These are phyloP conservation scores for Caenorhabditis japonica DNA, from an alignment of 2,888 invertebrate species.

Conservation along the genomic window DNA sequence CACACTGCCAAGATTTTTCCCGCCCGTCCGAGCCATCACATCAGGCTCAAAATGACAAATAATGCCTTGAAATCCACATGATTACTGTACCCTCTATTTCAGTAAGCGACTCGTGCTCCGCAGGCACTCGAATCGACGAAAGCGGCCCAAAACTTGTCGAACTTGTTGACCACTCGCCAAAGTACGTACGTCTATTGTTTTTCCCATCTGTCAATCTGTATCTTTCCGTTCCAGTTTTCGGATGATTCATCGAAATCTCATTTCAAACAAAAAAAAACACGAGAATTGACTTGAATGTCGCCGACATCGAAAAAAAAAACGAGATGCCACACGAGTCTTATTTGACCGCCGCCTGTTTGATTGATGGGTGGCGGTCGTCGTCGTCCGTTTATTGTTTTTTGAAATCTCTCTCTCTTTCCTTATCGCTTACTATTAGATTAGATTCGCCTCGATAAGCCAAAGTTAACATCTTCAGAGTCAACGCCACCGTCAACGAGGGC, in stretches of 20 bases:
- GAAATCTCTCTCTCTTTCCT: too few relatives aligned
- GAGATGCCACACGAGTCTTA: slow-evolving; percentile 39
- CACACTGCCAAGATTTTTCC: too few relatives aligned
- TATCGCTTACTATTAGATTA: too few relatives aligned
- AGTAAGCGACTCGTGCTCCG: slow-evolving; percentile 67
- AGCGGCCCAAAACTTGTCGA: slow-evolving; percentile 66
- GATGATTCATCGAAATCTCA: too few relatives aligned
- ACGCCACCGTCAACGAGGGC: slow-evolving; percentile 37
- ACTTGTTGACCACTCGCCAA: slow-evolving; percentile 45
- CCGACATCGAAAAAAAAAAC: slow-evolving; percentile 17
- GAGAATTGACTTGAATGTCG: too few relatives aligned
- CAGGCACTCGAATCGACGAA: slow-evolving; percentile 60
- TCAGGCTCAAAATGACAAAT: not conserved
- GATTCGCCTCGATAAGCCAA: slow-evolving; percentile 3
- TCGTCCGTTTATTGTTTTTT: too few relatives aligned
- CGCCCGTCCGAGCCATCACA: too few relatives aligned
- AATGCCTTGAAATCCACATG: too few relatives aligned
- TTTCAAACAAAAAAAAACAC: too few relatives aligned
- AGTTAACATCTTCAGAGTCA: slow-evolving; percentile 27
- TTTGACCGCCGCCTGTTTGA: slow-evolving; percentile 46
- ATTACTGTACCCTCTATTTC: slow-evolving; percentile 13
- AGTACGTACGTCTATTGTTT: not conserved
- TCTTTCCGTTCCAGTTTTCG: slow-evolving; percentile 5
- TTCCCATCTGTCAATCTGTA: not conserved
- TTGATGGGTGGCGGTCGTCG: slow-evolving; percentile 10